phyloP scores from a whole-genome alignment of 2,888 invertebrate genomes.

The Cryptocephalus moraei region DNA sequence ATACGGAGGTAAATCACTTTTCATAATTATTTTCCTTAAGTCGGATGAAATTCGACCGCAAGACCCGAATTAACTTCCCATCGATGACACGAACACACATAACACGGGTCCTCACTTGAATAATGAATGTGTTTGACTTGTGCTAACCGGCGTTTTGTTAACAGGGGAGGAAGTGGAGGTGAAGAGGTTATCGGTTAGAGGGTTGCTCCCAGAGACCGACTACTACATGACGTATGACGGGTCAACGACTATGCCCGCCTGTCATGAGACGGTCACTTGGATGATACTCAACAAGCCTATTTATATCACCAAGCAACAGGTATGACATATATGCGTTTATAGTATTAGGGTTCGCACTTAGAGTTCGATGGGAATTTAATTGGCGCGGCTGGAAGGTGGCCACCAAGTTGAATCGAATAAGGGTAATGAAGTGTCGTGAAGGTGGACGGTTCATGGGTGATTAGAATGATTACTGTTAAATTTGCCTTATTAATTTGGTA shows the following conservation, averaged over 20 bases:
- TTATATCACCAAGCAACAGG: conserved; percentile 96
- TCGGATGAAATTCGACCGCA: no score
- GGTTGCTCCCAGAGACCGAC: conserved; percentile 84
- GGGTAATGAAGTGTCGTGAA: no score
- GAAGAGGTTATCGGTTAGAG: conserved; percentile 74
- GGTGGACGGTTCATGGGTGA: no score
- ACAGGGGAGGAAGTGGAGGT: conserved; percentile 76
- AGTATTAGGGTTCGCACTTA: no score
- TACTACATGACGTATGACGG: conserved; percentile 99
- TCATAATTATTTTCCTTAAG: neutral
- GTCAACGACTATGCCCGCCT: conserved; percentile 92
- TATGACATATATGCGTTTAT: conserved; percentile 36
- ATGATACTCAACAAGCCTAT: conserved; percentile 96
- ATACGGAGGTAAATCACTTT: conserved; percentile 65
- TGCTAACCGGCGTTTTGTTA: conserved; percentile 17
- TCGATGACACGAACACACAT: no score
- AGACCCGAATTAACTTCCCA: no score
- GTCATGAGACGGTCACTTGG: conserved; percentile 98
- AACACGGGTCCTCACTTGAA: neutral
- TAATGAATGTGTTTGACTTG: neutral
- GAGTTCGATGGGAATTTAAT: no score
- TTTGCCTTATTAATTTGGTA: no score
- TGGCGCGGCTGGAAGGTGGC: no score
- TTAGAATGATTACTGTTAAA: no score
- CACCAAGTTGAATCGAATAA: no score